Percentiles rank a stretch among this genome's conserved stretches.
These are phyloP conservation scores for Leptothorax acervorum DNA, from an alignment of 2,888 invertebrate genomes.

Conservation along the genomic window DNA sequence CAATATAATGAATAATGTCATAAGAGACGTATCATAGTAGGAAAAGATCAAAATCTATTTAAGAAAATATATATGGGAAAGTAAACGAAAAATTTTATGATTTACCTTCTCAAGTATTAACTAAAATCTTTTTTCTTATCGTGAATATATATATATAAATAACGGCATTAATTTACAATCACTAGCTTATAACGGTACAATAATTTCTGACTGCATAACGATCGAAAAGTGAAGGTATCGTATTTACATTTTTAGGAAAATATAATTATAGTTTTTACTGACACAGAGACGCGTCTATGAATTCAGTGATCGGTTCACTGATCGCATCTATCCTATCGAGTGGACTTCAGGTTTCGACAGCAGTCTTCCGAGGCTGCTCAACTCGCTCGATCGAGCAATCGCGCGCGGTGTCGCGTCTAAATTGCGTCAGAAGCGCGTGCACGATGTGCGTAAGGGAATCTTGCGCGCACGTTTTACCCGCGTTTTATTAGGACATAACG, in stretches of 20 bases:
- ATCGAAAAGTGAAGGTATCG: not conserved
- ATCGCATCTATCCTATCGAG: not conserved
- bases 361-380: not conserved
- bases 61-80: not conserved
- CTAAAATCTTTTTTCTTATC: not conserved
- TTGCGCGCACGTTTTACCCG: not conserved
- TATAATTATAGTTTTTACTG: not conserved
- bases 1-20: not conserved
- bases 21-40: not conserved
- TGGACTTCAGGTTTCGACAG: not conserved
- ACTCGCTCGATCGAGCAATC: slow-evolving; percentile 43
- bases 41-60: not conserved
- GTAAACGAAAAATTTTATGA: not conserved
- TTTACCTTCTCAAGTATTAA: not conserved
- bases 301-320: slow-evolving; percentile 5
- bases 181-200: not conserved
- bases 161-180: not conserved
- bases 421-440: slow-evolving; percentile 28
- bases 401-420: slow-evolving; percentile 21
- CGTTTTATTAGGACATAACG: slow-evolving; percentile 63
- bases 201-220: not conserved
- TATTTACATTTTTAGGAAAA: not conserved
- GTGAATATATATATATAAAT: not conserved
- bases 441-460: not conserved
- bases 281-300: not conserved